Conservation (phyloP, 2,888 invertebrate genomes). For the Coenonympha glycerion region DNA sequence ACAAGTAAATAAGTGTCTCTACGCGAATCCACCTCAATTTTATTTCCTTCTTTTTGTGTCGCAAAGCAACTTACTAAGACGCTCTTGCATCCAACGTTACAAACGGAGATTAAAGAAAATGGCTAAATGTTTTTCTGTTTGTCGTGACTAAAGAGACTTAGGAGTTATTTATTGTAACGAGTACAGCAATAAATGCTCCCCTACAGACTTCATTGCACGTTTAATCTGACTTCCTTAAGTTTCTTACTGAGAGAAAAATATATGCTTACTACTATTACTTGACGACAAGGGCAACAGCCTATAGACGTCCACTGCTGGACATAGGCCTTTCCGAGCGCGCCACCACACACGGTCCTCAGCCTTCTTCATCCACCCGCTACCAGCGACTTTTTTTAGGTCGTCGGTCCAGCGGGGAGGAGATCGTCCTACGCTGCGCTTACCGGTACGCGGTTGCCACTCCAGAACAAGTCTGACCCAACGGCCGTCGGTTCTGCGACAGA, state of each 20-base stretch:
- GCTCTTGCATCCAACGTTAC: slow-evolving; percentile 33
- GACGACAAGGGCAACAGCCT: too few relatives aligned
- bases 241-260: not conserved
- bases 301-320: too few relatives aligned
- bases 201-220: slow-evolving; percentile 9
- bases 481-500: too few relatives aligned
- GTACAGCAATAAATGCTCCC: slow-evolving; percentile 5
- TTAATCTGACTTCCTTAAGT: slow-evolving; percentile 2
- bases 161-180: slow-evolving; percentile 24
- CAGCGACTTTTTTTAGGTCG: too few relatives aligned
- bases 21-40: slow-evolving; percentile 35
- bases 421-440: too few relatives aligned
- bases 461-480: too few relatives aligned
- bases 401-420: too few relatives aligned
- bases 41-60: not conserved
- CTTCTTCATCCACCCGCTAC: too few relatives aligned
- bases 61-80: not conserved
- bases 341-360: too few relatives aligned
- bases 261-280: not conserved
- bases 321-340: too few relatives aligned
- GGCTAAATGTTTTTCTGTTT: slow-evolving; percentile 41
- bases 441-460: too few relatives aligned
- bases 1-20: slow-evolving; percentile 26
- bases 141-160: slow-evolving; percentile 19
- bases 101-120: slow-evolving; percentile 43